Evolutionary conservation across 1,140 invertebrate genomes (phyloP), one percentile per base, ranked within the genome.

Genomic region (Gryllus bimaculatus): DNA sequence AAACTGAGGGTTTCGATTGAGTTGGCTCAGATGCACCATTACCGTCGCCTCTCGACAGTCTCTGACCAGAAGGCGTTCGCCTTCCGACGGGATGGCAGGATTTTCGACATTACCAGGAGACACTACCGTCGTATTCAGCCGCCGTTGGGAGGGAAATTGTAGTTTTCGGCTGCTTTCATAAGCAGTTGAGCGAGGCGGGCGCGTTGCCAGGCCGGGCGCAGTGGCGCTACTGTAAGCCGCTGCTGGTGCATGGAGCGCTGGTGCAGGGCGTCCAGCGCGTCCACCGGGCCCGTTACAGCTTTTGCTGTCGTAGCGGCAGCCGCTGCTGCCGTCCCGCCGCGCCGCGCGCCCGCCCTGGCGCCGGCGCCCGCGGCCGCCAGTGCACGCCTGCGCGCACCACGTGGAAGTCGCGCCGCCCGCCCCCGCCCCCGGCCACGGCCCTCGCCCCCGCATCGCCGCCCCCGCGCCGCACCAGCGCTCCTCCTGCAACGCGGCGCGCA

Each of bases 241-340:
- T 87, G 85, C 8, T 91, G 39, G 87, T 88, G 82, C 91, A 92
- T n/a, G 7, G 88, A 85, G 77, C 87, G 85, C 8, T n/a, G n/a
- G 88, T 89, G 82, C 91, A 92, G 6, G 87, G 84, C 0, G 89
- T 88, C 91, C 91, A 92, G 79, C 88, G 84, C 10, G 89, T 88
- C 91, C 91, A 92, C 78, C 86, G 85, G 10, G n/a, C n/a, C 88
- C 87, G 79, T 91, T n/a, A 92, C n/a, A 87, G 83, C 0, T 85
- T n/a, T n/a, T 83, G 73, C 84, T 84, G 66, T 54, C 20, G 76
- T 54, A 78, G 74, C 84, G n/a, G 83, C 20, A 86, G 80, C 15
- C 85, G 81, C 26, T 75, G 74, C 12, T 21, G 2, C 2, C 26
- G 7, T 54, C 47, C 73, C 47, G 49, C 47, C 47, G 26, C 76